phyloP scores from a whole-genome alignment of 2,888 invertebrate genomes.

The Mesorhabditis spiculigera region DNA sequence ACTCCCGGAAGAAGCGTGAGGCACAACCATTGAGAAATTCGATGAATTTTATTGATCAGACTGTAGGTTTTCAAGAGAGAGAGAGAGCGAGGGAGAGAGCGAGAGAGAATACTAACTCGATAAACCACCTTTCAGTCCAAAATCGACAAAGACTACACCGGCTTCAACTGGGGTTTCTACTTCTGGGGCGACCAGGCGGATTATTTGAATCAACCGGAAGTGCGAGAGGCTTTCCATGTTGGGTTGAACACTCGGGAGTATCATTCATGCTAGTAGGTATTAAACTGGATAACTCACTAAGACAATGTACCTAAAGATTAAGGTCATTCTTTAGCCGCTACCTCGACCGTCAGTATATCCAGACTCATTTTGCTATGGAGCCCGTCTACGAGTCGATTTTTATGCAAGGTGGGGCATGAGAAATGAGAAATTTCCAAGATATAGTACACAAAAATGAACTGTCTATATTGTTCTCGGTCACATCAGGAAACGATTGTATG shows the following conservation, averaged over 20 bases:
- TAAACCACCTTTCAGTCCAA: not conserved
- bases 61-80: not conserved
- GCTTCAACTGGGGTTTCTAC: not conserved
- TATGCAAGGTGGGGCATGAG: not conserved
- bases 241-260: not conserved
- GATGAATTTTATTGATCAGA: not conserved
- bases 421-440: no score
- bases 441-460: no score
- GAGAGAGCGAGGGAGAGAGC: no score
- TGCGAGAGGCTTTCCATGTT: constrained; percentile 1
- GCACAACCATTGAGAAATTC: not conserved
- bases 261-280: not conserved
- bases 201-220: constrained; percentile 1
- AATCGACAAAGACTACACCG: constrained; percentile 6
- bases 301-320: not conserved
- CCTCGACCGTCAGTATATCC: constrained; percentile 4
- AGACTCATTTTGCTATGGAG: not conserved
- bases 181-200: constrained; percentile 3
- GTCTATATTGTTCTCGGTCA: no score
- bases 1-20: not conserved
- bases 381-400: not conserved
- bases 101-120: no score
- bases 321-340: not conserved
- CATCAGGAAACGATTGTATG: no score
- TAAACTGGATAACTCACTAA: no score